Evolutionary conservation across 2,113 vertebrate species (phyloP), one percentile per base, ranked within the genome.

Genomic region (Muntiacus reevesi): DNA sequence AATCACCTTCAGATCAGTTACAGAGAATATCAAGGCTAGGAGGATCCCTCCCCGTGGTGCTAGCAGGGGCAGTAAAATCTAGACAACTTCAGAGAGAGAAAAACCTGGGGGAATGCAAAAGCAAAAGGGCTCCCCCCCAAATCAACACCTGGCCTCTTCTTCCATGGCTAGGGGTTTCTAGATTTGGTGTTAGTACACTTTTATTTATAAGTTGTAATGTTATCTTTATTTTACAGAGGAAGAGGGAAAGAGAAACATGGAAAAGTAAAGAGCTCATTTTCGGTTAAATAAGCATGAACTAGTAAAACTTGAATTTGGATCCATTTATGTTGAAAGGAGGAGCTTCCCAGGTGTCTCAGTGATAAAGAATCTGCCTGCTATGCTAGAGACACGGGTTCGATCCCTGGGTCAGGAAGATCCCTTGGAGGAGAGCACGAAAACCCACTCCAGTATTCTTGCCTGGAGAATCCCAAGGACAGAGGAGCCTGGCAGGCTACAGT

Each of bases 141-240:
- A 21, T 55, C 15, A 50, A n/a, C 71, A 57, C n/a, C 16, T 33
- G 13, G 8, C 60, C 64, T 0, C 21, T 82, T 54, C 74, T 90
- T 47, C 52, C 7, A 47, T 9, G 50, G n/a, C 40, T 85, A 11
- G 40, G 5, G 19, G 30, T 67, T 90, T 82, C 43, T 91, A 89
- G 47, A 79, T 50, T 88, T 59, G 60, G 5, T 84, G 62, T 79
- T 62, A 60, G 79, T 76, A 30, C 71, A 25, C 5, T 5, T 84
- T 54, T 36, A 33, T 88, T 95, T 92, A 5, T 78, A 71, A 89
- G 28, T 40, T 40, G 12, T 87, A 47, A 47, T 76, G 52, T 55
- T 67, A 52, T 87, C 50, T 96, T 92, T 19, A 55, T 88, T 96
- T 89, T 84, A 76, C 13, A 94, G 40, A 94, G n/a, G 33, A 95